Evolutionary conservation across 2,797 vertebrate genomes (phyloP).

Genomic region (Lindbergichthys nudifrons): DNA sequence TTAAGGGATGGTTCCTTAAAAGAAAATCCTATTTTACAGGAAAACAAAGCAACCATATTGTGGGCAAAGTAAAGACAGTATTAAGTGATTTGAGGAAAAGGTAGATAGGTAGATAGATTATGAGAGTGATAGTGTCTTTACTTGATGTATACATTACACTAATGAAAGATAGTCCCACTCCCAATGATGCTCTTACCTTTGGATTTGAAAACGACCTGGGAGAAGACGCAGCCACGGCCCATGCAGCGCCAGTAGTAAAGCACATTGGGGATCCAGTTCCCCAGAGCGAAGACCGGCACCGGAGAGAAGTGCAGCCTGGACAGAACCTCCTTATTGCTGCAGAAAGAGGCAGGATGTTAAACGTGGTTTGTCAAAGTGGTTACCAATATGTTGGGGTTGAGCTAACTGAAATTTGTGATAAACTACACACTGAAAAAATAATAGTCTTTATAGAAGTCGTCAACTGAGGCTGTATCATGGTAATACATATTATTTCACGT

Average conservation of each 20-base stretch:
- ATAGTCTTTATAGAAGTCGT: too few species aligned
- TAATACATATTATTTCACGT: too few species aligned
- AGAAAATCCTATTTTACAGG: neutral
- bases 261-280: conserved; percentile 86
- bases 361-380: neutral
- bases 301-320: conserved; percentile 83
- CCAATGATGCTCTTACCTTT: conserved; percentile 64
- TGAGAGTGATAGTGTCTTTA: neutral
- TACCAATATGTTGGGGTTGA: neutral
- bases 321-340: conserved; percentile 78
- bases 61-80: too few species aligned
- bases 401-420: too few species aligned
- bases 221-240: conserved; percentile 76
- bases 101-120: neutral
- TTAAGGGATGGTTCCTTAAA: too few species aligned
- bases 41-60: neutral
- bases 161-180: neutral
- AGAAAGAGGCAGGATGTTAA: neutral
- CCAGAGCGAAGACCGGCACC: conserved; percentile 78
- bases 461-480: too few species aligned
- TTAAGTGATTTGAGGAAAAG: neutral
- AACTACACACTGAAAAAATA: too few species aligned
- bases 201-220: conserved; percentile 80
- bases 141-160: neutral
- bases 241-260: conserved; percentile 82